Evolutionary conservation across 2,797 vertebrate species (phyloP), one percentile per base, ranked within the genome.

Genomic region (Girardinus metallicus): DNA sequence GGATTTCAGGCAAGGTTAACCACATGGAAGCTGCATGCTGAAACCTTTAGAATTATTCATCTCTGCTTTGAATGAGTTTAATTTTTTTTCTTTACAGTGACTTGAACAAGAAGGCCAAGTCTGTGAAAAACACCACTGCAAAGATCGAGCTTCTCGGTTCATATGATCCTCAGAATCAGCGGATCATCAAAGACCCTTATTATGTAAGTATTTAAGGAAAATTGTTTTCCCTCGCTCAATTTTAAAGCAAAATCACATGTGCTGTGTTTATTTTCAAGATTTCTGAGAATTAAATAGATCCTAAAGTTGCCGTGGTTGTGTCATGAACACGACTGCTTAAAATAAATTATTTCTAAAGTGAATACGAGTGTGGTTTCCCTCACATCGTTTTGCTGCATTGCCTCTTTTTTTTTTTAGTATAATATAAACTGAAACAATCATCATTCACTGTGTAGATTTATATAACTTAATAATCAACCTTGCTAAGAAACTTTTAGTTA

Each of bases 161-260:
- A 80, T 99, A 97, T 0, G 98, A 99, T 91, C 98, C 98, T 62
- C 94, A 99, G 84, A 97, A 99, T 53, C 95, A 98, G 68, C 96
- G 95, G 82, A 97, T 98, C 85, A 99, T 99, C 87, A 94, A 97
- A 90, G 98, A 99, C 90, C 98, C 98, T 0, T 99, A 99, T 94
- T 99, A 99, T 75, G 98, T 99, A 96, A 96, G 98, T 97, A 80
- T 85, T 74, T 0, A 76, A 80, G 13, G 5, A 13, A n/a, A n/a
- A 29, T 29, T n/a, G 1, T 39, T 66, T 66, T 60, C 29, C 64
- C 21, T 41, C 0, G 21, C 36, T 39, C 36, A 68, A 12, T 23
- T 68, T 68, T 41, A 26, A 12, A 68, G 26, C 36, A 11, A 68
- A 68, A 41, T 66, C 21, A 41, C 62, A 39, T 39, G 34, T 66